phyloP scores from a whole-genome alignment of 2,797 vertebrate species.

The Aldrovandia affinis region DNA sequence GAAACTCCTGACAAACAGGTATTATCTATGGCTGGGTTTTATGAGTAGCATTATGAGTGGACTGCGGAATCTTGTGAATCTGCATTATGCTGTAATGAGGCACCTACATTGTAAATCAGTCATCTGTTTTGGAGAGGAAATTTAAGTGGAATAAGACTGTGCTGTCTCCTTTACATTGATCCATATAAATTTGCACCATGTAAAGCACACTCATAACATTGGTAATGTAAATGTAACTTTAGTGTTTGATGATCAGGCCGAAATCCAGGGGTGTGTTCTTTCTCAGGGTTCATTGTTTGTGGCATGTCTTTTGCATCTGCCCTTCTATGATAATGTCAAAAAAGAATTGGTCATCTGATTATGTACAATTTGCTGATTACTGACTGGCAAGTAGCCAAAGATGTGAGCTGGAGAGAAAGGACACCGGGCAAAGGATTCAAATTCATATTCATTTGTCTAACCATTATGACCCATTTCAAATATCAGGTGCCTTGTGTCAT shows the following conservation, averaged over 20 bases:
- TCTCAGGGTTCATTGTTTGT: conserved; percentile 57
- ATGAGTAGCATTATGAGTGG: not conserved
- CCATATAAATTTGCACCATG: not conserved
- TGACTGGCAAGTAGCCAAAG: not conserved
- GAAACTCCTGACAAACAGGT: conserved; percentile 62
- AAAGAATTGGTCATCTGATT: not conserved
- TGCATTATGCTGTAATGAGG: not conserved
- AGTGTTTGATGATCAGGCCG: conserved; percentile 6
- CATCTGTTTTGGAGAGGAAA: not conserved
- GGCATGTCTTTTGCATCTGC: conserved; percentile 13
- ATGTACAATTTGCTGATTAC: not conserved
- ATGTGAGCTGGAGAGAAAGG: not conserved
- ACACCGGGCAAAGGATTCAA: not conserved
- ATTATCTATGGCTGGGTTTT: conserved; percentile 66
- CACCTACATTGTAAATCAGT: not conserved
- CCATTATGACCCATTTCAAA: not conserved
- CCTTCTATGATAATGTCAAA: not conserved
- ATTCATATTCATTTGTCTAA: not conserved
- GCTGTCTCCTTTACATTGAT: not conserved
- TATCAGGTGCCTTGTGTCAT: not conserved
- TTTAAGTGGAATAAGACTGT: not conserved
- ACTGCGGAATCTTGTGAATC: not conserved
- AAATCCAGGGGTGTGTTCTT: conserved; percentile 45
- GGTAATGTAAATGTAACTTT: not conserved
- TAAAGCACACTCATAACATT: not conserved